A percentile compares a stretch with the other conserved stretches of the same genome.
Evolutionary conservation across 2,113 vertebrate genomes (phyloP).

Genomic region (Gymnogyps californianus): DNA sequence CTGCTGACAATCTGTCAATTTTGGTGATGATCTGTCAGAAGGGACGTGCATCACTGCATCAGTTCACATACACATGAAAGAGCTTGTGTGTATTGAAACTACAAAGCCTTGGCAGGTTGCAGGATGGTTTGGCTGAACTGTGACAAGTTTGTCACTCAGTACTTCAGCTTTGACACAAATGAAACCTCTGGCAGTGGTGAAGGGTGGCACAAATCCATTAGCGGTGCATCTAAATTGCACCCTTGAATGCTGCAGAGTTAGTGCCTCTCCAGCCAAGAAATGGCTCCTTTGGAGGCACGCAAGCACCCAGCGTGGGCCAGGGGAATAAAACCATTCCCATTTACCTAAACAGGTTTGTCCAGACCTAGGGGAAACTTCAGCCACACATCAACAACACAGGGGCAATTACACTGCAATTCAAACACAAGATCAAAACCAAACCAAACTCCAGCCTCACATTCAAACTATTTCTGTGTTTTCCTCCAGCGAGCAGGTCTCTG

Average conservation of each 20-base stretch:
- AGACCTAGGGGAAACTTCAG: background rate
- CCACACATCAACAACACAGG: background rate
- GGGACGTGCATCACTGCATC: background rate
- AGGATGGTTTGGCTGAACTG: background rate
- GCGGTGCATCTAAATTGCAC: background rate
- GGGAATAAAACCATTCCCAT: background rate
- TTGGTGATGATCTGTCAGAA: background rate
- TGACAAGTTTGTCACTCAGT: background rate
- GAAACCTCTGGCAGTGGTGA: background rate
- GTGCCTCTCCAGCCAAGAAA: background rate
- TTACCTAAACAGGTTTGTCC: background rate
- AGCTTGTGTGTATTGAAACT: background rate
- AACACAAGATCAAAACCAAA: constrained; percentile 12
- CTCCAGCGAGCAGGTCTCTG: background rate
- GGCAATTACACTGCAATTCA: background rate
- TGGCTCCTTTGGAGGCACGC: background rate
- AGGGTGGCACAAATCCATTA: background rate
- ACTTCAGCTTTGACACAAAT: background rate
- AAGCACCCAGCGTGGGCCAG: background rate
- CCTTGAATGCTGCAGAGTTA: background rate
- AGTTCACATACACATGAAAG: fast-evolving
- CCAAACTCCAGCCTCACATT: background rate
- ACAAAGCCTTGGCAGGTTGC: background rate
- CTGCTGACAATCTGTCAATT: background rate
- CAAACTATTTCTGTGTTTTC: background rate